Base-by-base conservation (phyloP, 2,888 invertebrate species). In the Corythucha ciliata region DNA sequence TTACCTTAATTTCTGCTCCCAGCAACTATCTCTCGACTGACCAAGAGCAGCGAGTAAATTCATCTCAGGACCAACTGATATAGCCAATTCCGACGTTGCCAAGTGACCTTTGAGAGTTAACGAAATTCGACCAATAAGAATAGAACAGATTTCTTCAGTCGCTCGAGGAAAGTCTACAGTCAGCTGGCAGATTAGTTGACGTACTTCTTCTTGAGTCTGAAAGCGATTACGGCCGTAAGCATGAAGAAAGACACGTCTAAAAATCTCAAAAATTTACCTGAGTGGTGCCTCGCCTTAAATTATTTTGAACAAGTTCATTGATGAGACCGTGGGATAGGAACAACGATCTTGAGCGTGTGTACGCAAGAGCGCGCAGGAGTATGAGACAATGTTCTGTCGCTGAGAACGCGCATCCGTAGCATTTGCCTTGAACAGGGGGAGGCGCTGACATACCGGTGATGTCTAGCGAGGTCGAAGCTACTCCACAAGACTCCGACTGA, bases 301-400 rank as follows among this genome's bases (percentile, higher is more conserved):
- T 93, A 67, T 90, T 86, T 64, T 89, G 86, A 14, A 93, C 84
- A 18, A 92, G 72, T 65, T 93, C 91, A 62, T 86, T 83, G 18
- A 94, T 86, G 24, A 94, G 74, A 0, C 92, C 92, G 68, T 86
- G 84, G 41, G 80, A 78, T 63, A 88, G 88, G 2, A 91, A 72
- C 0, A 81, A 76, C 54, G 81, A 74, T 52, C 89, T 77, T 22
- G 87, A 83, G 3, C 78, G 77, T 63, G 83, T 84, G 5, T 83
- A 85, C 4, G 92, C 91, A 60, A 96, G 74, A 26, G 93, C 93
- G 33, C 92, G 77, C 44, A 96, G 72, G 37, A 96, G 70, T 0
- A 92, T 92, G 25, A 96, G 75, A 67, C 94, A 96, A 67, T 93
- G 93, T 67, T 93, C 91, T 0, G 92, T 88, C 33, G 92, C 88